phyloP scores from a whole-genome alignment of 2,888 invertebrate genomes.

The Tinea semifulvella region DNA sequence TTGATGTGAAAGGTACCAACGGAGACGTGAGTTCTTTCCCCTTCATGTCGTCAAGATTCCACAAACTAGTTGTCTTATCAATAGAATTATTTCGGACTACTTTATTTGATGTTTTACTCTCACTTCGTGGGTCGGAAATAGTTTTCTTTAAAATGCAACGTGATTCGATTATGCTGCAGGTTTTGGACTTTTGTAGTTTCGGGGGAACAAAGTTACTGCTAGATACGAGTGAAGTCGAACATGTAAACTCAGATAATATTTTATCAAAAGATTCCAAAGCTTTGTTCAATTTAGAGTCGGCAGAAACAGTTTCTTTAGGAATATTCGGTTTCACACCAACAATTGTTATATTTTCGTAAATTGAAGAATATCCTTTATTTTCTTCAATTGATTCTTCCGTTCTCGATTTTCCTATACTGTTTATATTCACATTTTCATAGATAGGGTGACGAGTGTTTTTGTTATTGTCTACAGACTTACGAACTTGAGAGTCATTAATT shows the following conservation, averaged over 20 bases:
- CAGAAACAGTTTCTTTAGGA: constrained; percentile 23
- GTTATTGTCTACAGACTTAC: constrained; percentile 30
- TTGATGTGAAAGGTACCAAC: constrained; percentile 41
- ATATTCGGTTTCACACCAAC: constrained; percentile 33
- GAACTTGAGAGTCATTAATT: constrained; percentile 36
- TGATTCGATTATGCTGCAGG: constrained; percentile 75
- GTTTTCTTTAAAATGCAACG: constrained; percentile 72
- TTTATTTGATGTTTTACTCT: constrained; percentile 39
- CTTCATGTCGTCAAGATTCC: constrained; percentile 67
- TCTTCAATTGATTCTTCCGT: constrained; percentile 41
- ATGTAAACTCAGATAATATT: constrained; percentile 51
- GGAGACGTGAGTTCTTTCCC: constrained; percentile 55
- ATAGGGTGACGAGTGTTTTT: constrained; percentile 34
- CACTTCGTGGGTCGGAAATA: constrained; percentile 52
- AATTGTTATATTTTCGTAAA: constrained; percentile 59
- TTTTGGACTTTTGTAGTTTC: constrained; percentile 74
- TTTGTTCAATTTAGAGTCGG: constrained; percentile 49
- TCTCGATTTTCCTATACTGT: constrained; percentile 29
- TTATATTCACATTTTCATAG: constrained; percentile 60
- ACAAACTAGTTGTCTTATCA: constrained; percentile 66
- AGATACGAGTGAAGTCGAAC: constrained; percentile 33
- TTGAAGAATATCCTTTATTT: constrained; percentile 53
- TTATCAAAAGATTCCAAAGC: constrained; percentile 62
- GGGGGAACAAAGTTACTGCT: constrained; percentile 51
- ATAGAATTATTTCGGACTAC: constrained; percentile 55